Conservation (phyloP, 2,797 vertebrate genomes). For the Acipenser oxyrinchus region DNA sequence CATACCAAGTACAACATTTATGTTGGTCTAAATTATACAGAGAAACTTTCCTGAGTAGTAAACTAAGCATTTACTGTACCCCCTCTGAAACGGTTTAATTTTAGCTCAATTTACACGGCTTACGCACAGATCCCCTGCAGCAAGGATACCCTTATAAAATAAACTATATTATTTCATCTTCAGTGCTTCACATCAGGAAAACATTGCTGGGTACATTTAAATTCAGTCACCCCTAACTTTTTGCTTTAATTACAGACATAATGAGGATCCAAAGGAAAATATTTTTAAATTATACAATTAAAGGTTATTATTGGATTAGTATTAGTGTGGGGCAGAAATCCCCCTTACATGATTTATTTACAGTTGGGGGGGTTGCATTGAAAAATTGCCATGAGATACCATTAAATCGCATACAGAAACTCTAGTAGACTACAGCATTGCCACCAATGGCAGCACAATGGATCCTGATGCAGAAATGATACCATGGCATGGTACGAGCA, state of each 20-base stretch:
- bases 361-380: not conserved
- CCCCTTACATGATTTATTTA: constrained; percentile 16
- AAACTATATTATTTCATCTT: constrained; percentile 28
- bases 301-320: constrained; percentile 20
- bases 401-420: too few relatives aligned
- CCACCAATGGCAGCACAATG: too few relatives aligned
- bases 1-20: constrained; percentile 27
- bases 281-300: constrained; percentile 17
- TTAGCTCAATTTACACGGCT: constrained; percentile 21
- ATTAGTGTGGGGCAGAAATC: constrained; percentile 6
- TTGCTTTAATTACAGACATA: constrained; percentile 16
- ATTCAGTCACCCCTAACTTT: constrained; percentile 21
- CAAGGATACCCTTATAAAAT: constrained; percentile 28
- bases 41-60: constrained; percentile 27
- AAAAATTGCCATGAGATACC: too few relatives aligned
- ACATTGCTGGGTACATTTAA: constrained; percentile 30
- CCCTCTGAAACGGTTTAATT: constrained; percentile 33
- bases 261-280: constrained; percentile 19
- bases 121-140: constrained; percentile 20
- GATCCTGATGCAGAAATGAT: too few relatives aligned
- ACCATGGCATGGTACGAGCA: too few relatives aligned
- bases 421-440: too few relatives aligned
- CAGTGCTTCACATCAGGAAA: constrained; percentile 37
- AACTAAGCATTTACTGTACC: constrained; percentile 22
- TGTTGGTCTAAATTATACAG: constrained; percentile 36